These are phyloP conservation scores for Craseonycteris thonglongyai DNA, from an alignment of 2,113 vertebrate species.

Conservation along the genomic window DNA sequence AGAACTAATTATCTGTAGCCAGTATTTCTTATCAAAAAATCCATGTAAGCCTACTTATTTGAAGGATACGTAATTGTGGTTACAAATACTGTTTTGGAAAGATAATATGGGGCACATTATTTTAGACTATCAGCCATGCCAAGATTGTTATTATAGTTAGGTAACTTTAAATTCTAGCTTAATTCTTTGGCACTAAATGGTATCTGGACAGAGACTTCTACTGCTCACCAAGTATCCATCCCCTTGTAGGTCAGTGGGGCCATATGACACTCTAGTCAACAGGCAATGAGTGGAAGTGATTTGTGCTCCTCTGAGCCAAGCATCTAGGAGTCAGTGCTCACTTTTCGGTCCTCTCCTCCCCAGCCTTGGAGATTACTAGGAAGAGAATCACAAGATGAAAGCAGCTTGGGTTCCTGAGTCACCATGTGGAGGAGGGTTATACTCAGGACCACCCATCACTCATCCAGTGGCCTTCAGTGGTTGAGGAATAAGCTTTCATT, in stretches of 20 bases:
- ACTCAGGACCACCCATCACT: background rate
- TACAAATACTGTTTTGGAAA: background rate
- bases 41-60: background rate
- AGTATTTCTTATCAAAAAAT: background rate
- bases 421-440: background rate
- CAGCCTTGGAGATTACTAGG: background rate
- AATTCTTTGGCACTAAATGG: background rate
- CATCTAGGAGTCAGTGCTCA: background rate
- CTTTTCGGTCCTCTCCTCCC: background rate
- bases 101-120: background rate
- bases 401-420: background rate
- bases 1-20: background rate
- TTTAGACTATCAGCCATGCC: background rate
- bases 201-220: background rate
- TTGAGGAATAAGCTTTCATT: background rate
- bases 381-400: rapidly evolving
- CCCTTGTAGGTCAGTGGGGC: background rate
- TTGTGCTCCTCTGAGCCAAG: background rate
- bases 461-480: background rate
- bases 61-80: background rate
- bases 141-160: background rate
- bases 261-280: background rate
- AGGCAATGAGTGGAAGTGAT: background rate
- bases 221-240: background rate
- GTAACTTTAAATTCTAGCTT: background rate